Evolutionary conservation across 2,797 vertebrate genomes (phyloP), one percentile per base, ranked within the genome.

Genomic region (Eremophila alpestris): DNA sequence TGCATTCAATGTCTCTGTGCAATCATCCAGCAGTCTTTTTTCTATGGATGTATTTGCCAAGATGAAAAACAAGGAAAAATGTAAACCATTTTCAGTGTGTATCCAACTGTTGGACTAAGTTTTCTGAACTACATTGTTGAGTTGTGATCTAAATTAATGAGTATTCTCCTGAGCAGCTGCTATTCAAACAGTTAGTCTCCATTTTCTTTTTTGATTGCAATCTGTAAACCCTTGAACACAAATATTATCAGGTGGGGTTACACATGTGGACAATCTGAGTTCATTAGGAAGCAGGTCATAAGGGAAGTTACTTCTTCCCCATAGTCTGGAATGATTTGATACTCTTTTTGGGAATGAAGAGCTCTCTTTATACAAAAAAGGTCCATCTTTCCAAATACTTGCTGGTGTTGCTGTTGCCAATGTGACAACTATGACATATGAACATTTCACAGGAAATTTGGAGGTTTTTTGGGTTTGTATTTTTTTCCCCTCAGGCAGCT

Each of bases 71-170:
- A 51, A 83, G 73, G 70, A 95, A 95, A 86, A 77, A 94, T 46
- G 45, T 75, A 76, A 95, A 79, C 79, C 17, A 81, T 94, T 92
- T 87, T 30, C 71, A 76, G 5, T 26, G 18, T 24, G 19, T 62
- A 91, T 88, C 77, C 64, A 95, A 91, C 27, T 51, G 27, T 55
- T 87, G 74, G 76, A 74, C 45, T 79, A 15, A 34, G 45, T 64
- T 94, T 96, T 90, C 80, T 91, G 63, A 90, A 58, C 52, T 63
- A 84, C 70, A 80, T 65, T 84, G 74, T 48, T 95, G 87, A 93
- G 83, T 32, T 6, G 13, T 84, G 85, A 91, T 52, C 56, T 82
- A 90, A 96, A 83, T 67, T 63, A 70, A 55, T 64, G 60, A 87
- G 79, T 80, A 70, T 63, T 80, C 76, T 88, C 71, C 46, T 76